Evolutionary conservation across 2,797 vertebrate genomes (phyloP), one percentile per base, ranked within the genome.

Genomic region (Perodicticus potto): DNA sequence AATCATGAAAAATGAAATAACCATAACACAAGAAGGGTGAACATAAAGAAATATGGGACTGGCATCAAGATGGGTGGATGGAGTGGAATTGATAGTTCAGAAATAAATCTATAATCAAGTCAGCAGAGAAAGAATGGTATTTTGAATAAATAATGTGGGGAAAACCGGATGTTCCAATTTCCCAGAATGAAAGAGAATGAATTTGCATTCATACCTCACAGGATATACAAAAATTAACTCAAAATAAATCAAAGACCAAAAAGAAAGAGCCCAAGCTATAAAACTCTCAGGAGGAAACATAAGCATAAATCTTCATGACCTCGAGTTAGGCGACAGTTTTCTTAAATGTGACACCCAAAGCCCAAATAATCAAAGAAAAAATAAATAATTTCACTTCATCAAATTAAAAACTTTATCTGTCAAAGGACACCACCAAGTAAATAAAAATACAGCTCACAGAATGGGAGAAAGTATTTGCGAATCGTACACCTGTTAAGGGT

Each of bases 241-340:
- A 86, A 89, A 77, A 83, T 67, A 32, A 17, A 67, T 55, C 32
- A 74, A 77, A 83, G 17, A 82, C 16, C 57, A 49, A 89, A 93
- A 59, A 61, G 49, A 61, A 81, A 73, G 22, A 55, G 40, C 14
- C 29, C 69, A 92, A 89, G 43, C 11, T 22, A 57, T 32, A 43
- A 91, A 93, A 88, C 14, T 93, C 69, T 93, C 63, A 93, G 57
- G 89, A 65, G 14, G 70, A 95, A 91, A 40, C 16, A 7, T n/a
- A 87, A 55, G 34, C n/a, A 9, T 45, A 53, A 82, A 43, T 67
- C 53, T 89, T 25, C 27, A 32, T 81, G 45, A 84, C n/a, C 32
- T 53, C 53, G 29, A 55, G 6, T 9, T 86, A 86, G 61, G 34
- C 25, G 77, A 45, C 19, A 27, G 32, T 32, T 84, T 84, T 86